Base-by-base conservation (phyloP, 1,140 invertebrate species). In the Drosophila kurseongensis region DNA sequence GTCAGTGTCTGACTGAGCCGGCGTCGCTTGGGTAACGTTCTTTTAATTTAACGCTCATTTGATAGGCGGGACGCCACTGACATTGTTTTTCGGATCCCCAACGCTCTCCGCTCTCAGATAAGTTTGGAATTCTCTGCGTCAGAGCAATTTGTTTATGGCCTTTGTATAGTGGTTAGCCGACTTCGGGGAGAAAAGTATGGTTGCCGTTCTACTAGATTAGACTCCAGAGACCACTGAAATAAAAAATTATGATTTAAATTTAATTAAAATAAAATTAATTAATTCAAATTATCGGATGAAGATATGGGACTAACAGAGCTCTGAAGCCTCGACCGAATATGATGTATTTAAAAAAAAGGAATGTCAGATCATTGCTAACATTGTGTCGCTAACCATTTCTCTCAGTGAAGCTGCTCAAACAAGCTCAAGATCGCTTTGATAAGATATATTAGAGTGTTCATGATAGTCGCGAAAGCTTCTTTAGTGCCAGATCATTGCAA, bases 1-100 rank as follows among this genome's bases (percentile, higher is more conserved):
- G 84, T 89, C 84, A 89, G 62, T 62, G 52, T n/a, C 77, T 89
- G 84, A 89, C 84, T 89, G 84, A 83, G 36, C 51, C 50, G 77
- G 55, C 59, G 51, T 79, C 74, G 65, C 51, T 55, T 78, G 76
- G 71, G 77, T 78, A 88, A 88, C 80, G 84, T 78, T 90, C 80
- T 89, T 89, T 89, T 84, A 89, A 89, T 68, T 77, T 78, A 89
- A 89, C 84, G 68, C 51, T 79, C 75, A 83, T 84, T 89, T 80
- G 60, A 69, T 74, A 63, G 71, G 57, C 45, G 55, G 42, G 27
- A 60, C 71, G 75, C 51, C 38, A 58, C 65, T 27, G 44, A 13
- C 59, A 16, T 50, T 27, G 44, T 52, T 48, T 35, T 60, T 62
- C n/a, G 9, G 14, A 58, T 40, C 18, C 36, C 38, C 63, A 18